A percentile compares a stretch with the other conserved stretches of the same genome.
These are phyloP conservation scores for Diarsia dahlii DNA, from an alignment of 2,888 invertebrate genomes.

Conservation along the genomic window DNA sequence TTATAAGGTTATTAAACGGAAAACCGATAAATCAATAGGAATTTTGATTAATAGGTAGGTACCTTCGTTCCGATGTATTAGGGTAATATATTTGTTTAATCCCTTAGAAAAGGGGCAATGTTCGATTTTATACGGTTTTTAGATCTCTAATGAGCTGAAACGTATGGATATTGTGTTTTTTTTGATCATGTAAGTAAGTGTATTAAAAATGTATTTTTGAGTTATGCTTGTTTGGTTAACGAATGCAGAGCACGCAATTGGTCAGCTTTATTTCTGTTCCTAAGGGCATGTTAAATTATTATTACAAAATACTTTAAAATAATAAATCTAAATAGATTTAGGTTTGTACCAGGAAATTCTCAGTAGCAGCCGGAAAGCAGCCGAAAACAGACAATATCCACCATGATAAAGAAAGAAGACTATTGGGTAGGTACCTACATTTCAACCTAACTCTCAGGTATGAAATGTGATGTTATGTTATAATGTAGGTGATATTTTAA, in stretches of 20 bases:
- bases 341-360: neutral
- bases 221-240: slow-evolving; percentile 43
- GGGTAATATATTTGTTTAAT: slow-evolving; percentile 86
- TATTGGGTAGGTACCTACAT: too few relatives aligned
- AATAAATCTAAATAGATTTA: neutral
- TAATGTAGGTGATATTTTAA: neutral
- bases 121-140: slow-evolving; percentile 60
- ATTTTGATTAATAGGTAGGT: slow-evolving; percentile 77
- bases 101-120: slow-evolving; percentile 72
- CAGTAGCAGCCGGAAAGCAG: neutral
- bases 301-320: neutral
- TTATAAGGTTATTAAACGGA: slow-evolving; percentile 73
- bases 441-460: neutral
- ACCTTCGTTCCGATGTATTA: slow-evolving; percentile 69
- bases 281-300: neutral
- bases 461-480: too few relatives aligned
- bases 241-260: slow-evolving; percentile 30
- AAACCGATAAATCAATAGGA: slow-evolving; percentile 79
- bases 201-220: slow-evolving; percentile 22
- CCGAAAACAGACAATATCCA: too few relatives aligned
- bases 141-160: slow-evolving; percentile 75
- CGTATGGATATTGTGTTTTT: slow-evolving; percentile 65
- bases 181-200: neutral
- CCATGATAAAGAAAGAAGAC: too few relatives aligned
- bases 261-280: neutral